A percentile compares a stretch with the other conserved stretches of the same genome.
Conservation (phyloP, 2,888 invertebrate species). For the Tachina grossa region DNA sequence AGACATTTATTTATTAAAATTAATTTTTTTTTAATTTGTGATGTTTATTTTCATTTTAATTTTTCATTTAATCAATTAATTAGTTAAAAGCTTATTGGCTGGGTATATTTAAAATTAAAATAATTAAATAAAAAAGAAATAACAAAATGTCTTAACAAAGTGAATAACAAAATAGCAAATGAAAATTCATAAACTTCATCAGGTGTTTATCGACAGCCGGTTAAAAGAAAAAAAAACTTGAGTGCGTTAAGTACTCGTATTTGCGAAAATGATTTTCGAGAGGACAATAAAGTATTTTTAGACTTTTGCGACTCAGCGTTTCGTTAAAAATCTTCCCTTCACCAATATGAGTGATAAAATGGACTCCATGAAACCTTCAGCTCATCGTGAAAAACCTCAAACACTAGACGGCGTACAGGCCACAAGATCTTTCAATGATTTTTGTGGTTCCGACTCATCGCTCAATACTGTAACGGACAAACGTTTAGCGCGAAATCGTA, state of each 20-base stretch:
- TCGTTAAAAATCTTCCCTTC: constrained; percentile 42
- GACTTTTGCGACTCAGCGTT: background rate
- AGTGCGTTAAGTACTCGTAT: background rate
- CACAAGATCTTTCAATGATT: constrained; percentile 70
- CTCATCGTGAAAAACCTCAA: constrained; percentile 80
- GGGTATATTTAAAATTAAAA: background rate
- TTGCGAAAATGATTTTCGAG: constrained; percentile 21
- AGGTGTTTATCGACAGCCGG: constrained; percentile 73
- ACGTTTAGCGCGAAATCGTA: constrained; percentile 74
- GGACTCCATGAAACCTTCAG: constrained; percentile 73
- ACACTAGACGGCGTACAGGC: constrained; percentile 76
- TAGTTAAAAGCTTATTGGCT: background rate
- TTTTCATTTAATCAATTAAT: background rate
- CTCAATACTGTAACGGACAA: constrained; percentile 49
- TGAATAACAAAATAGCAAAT: background rate
- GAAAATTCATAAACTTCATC: constrained; percentile 54
- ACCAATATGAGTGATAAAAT: constrained; percentile 77
- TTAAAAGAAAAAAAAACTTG: constrained; percentile 54
- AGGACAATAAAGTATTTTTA: background rate
- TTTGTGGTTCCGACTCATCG: constrained; percentile 48
- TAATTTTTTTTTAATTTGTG: background rate
- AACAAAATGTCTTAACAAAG: constrained; percentile 9
- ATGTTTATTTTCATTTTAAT: background rate
- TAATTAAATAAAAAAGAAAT: constrained; percentile 6
- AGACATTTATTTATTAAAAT: too few relatives aligned